A percentile compares a stretch with the other conserved stretches of the same genome.
phyloP scores from a whole-genome alignment of 2,797 vertebrate genomes.

The Hapalemur alaotrensis region DNA sequence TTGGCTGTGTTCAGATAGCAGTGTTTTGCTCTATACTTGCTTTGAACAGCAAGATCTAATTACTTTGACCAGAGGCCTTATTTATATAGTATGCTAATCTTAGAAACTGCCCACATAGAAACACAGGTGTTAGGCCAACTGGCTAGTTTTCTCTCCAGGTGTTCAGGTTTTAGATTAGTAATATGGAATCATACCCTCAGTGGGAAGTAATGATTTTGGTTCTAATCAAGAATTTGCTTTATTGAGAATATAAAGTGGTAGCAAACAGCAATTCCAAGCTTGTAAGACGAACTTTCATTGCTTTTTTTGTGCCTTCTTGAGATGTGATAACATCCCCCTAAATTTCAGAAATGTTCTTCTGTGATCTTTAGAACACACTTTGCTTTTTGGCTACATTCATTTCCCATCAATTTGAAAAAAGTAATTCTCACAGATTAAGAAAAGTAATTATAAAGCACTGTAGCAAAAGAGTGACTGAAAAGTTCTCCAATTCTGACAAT shows the following conservation, averaged over 20 bases:
- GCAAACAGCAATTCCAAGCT: not conserved
- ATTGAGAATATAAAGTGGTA: not conserved
- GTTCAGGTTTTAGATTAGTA: not conserved
- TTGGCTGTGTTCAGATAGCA: not conserved
- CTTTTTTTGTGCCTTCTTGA: not conserved
- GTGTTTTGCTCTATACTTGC: not conserved
- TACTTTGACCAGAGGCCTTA: slow-evolving; percentile 6
- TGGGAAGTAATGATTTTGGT: not conserved
- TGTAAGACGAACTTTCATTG: not conserved
- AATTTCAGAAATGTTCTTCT: not conserved
- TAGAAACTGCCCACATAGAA: not conserved
- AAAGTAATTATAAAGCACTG: not conserved
- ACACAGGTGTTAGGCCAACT: not conserved
- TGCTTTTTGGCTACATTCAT: not conserved
- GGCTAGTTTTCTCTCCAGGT: not conserved
- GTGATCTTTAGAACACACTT: not conserved
- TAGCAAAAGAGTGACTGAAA: not conserved
- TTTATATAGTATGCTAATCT: not conserved
- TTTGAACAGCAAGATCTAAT: not conserved
- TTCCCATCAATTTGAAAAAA: not conserved
- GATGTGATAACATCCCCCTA: not conserved
- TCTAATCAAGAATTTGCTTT: not conserved
- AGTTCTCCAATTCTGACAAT: not conserved
- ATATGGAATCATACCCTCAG: not conserved
- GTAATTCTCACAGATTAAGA: not conserved